Percentiles rank a stretch among this genome's conserved stretches.
These are phyloP conservation scores for Chelonus insularis DNA, from an alignment of 1,140 invertebrate species.

Conservation along the genomic window DNA sequence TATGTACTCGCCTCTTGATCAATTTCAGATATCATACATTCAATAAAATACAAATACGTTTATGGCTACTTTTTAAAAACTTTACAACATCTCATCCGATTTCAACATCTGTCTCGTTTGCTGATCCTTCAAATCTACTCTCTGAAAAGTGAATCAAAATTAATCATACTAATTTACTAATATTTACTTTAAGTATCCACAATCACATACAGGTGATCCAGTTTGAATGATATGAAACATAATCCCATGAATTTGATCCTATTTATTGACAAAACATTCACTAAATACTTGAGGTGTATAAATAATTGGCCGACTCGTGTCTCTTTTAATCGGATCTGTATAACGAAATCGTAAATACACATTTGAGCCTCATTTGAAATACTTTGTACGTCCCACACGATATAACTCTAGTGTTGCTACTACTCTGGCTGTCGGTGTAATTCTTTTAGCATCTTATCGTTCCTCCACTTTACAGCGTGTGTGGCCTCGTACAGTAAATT, in stretches of 20 bases:
- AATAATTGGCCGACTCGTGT: not conserved
- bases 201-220: too few species aligned
- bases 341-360: constrained; percentile 27
- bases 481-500: constrained; percentile 16
- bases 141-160: too few species aligned
- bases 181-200: too few species aligned
- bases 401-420: not conserved
- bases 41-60: not conserved
- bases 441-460: constrained; percentile 12
- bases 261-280: not conserved
- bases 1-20: not conserved
- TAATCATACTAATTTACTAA: too few species aligned
- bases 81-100: too few species aligned
- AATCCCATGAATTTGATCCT: not conserved
- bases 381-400: constrained; percentile 27
- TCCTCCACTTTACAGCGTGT: constrained; percentile 10
- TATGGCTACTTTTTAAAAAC: too few species aligned
- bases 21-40: constrained; percentile 1
- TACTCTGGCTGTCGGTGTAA: not conserved
- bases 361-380: constrained; percentile 26
- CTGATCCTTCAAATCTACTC: too few species aligned
- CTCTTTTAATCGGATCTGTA: constrained; percentile 6
- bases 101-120: too few species aligned
- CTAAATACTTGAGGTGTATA: not conserved
- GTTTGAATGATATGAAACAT: too few species aligned